Conservation (phyloP, 2,797 vertebrate genomes). For the Pyrocephalus nanus region DNA sequence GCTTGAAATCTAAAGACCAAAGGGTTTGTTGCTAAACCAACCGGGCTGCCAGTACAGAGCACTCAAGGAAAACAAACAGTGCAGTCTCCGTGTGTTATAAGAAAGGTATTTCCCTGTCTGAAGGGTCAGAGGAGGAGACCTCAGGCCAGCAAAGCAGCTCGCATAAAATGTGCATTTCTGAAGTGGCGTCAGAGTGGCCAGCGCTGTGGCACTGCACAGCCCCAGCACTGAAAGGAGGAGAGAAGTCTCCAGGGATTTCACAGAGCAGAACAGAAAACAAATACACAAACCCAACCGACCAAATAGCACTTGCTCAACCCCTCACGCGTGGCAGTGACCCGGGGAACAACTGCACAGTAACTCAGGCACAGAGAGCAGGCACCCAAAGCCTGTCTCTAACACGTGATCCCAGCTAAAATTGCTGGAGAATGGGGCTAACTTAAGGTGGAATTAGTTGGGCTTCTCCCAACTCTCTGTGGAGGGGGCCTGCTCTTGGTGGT, state of each 20-base stretch:
- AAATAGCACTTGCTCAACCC: background rate
- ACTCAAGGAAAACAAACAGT: background rate
- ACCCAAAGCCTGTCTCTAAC: background rate
- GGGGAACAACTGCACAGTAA: background rate
- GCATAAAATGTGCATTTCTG: accelerated
- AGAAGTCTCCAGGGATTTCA: background rate
- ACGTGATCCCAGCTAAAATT: background rate
- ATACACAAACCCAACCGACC: background rate
- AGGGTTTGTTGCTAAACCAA: background rate
- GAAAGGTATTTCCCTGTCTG: background rate
- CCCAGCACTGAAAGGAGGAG: background rate
- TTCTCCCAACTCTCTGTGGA: accelerated
- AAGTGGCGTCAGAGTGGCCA: background rate
- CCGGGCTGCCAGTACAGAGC: background rate
- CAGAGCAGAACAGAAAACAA: background rate
- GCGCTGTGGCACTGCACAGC: accelerated
- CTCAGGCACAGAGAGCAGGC: background rate
- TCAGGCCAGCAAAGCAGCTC: background rate
- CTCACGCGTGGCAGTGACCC: background rate
- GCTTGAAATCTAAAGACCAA: background rate
- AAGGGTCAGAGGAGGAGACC: background rate
- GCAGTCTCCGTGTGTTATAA: accelerated
- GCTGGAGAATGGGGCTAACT: background rate
- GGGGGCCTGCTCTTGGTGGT: background rate
- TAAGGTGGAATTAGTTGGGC: background rate